These are phyloP conservation scores for Festucalex cinctus DNA, from an alignment of 2,113 vertebrate genomes.

Conservation along the genomic window DNA sequence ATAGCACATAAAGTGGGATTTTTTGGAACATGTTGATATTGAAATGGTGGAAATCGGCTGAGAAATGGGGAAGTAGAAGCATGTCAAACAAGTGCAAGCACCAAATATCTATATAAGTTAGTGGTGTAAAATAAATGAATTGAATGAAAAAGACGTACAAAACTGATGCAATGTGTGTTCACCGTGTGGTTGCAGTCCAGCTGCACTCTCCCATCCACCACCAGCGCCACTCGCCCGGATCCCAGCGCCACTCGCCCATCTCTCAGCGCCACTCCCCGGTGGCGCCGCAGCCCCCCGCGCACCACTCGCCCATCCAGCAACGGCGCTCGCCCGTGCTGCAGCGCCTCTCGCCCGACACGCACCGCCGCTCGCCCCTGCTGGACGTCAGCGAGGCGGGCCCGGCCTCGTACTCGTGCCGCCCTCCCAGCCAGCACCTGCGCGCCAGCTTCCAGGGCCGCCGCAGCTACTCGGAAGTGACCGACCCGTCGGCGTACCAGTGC, in stretches of 20 bases:
- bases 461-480: slow-evolving; percentile 91
- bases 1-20: too few relatives aligned
- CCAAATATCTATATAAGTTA: too few relatives aligned
- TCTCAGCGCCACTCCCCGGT: slow-evolving; percentile 74
- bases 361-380: slow-evolving; percentile 75
- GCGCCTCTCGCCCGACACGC: slow-evolving; percentile 78
- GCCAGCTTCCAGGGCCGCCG: slow-evolving; percentile 93
- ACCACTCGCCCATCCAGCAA: slow-evolving; percentile 78
- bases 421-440: slow-evolving; percentile 84
- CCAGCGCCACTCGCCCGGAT: slow-evolving; percentile 76
- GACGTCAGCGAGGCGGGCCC: slow-evolving; percentile 77
- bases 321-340: slow-evolving; percentile 81
- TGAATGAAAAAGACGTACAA: not conserved
- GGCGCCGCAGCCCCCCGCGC: slow-evolving; percentile 54
- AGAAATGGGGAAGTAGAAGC: too few relatives aligned
- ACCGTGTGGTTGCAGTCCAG: slow-evolving; percentile 71
- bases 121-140: too few relatives aligned
- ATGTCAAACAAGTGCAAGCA: too few relatives aligned
- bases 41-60: too few relatives aligned
- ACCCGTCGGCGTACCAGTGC: slow-evolving; percentile 85
- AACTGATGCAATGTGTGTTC: not conserved
- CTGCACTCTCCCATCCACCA: slow-evolving; percentile 79
- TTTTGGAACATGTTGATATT: too few relatives aligned
- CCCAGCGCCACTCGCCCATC: slow-evolving; percentile 83
- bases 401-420: slow-evolving; percentile 81